phyloP scores from a whole-genome alignment of 2,888 invertebrate species.

The Stegophylla sp. region DNA sequence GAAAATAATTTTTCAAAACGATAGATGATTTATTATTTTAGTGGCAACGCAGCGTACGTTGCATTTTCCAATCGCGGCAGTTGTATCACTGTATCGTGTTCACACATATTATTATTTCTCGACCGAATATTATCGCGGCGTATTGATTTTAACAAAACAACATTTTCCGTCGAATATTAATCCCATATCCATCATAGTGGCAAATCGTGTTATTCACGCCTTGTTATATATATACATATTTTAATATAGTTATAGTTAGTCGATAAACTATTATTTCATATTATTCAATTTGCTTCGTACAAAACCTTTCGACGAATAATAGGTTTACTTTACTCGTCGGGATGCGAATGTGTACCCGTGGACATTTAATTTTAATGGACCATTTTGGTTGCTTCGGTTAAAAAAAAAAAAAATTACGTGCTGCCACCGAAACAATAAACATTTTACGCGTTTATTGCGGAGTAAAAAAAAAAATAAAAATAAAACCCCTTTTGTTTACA shows the following conservation, averaged over 20 bases:
- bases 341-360: background rate
- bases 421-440: background rate
- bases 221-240: too few relatives aligned
- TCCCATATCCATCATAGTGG: background rate
- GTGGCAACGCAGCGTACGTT: too few relatives aligned
- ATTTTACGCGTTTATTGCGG: background rate
- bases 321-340: background rate
- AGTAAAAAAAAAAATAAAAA: too few relatives aligned
- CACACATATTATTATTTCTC: background rate
- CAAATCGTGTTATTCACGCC: background rate
- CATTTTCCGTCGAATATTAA: background rate
- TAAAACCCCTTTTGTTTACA: constrained; percentile 18
- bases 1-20: too few relatives aligned
- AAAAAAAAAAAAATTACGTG: background rate
- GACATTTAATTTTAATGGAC: constrained; percentile 8
- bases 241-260: too few relatives aligned
- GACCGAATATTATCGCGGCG: background rate
- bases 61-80: too few relatives aligned
- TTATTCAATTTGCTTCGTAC: constrained; percentile 5
- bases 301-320: constrained; percentile 3
- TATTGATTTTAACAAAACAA: background rate
- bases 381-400: background rate
- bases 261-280: background rate
- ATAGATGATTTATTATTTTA: too few relatives aligned
- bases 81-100: too few relatives aligned